A percentile compares a stretch with the other conserved stretches of the same genome.
Conservation (phyloP, 2,113 vertebrate genomes). For the Chlamydotis undulata region DNA sequence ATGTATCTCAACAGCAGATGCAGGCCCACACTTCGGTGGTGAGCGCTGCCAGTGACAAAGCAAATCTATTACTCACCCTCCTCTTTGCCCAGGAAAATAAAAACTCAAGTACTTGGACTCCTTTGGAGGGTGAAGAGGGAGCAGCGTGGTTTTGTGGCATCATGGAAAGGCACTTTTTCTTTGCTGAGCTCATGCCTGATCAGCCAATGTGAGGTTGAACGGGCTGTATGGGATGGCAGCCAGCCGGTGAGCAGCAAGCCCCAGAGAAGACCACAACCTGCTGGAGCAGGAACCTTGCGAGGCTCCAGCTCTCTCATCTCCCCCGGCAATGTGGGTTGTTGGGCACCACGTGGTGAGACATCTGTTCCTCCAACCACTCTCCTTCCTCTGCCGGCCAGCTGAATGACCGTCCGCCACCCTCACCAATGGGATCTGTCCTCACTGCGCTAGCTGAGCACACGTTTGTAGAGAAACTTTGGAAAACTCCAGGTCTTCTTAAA, state of each 20-base stretch:
- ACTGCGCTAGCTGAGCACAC: neutral
- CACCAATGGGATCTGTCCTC: neutral
- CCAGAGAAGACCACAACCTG: neutral
- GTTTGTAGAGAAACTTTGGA: neutral
- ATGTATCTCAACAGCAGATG: constrained; percentile 45
- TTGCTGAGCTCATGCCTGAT: neutral
- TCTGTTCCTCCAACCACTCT: neutral
- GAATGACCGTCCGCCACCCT: neutral
- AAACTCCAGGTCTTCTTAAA: neutral
- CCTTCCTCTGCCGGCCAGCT: neutral
- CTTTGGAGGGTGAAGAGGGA: neutral
- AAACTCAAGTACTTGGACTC: neutral
- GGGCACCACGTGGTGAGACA: neutral
- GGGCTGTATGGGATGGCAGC: rapidly evolving
- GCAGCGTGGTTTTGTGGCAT: neutral
- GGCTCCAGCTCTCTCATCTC: neutral
- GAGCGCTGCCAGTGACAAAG: neutral
- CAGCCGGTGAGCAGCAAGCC: neutral
- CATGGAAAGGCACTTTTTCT: neutral
- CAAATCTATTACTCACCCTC: neutral
- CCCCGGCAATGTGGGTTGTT: rapidly evolving
- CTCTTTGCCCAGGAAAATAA: neutral
- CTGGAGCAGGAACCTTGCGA: rapidly evolving
- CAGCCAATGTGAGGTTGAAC: neutral
- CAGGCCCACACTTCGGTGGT: neutral